These are phyloP conservation scores for Agelastica alni DNA, from an alignment of 2,888 invertebrate species.

Conservation along the genomic window DNA sequence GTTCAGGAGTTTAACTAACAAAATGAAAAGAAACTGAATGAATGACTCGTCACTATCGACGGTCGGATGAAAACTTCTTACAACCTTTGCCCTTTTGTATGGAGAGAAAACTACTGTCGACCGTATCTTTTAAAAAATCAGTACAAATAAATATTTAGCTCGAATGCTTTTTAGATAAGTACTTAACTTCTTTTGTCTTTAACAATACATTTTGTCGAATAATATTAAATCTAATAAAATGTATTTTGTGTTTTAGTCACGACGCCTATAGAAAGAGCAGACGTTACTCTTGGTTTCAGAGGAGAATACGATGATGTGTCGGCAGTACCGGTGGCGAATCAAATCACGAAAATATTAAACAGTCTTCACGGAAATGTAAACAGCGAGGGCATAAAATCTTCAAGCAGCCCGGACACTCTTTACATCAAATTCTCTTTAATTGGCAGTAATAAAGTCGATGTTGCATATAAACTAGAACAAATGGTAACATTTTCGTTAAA, in stretches of 20 bases:
- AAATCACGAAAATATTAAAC: slow-evolving; percentile 57
- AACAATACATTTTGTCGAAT: no score
- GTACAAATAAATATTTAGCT: no score
- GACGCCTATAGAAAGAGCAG: slow-evolving; percentile 75
- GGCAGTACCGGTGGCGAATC: slow-evolving; percentile 58
- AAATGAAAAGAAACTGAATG: no score
- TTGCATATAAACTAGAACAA: slow-evolving; percentile 79
- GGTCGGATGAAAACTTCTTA: no score
- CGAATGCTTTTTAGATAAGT: no score
- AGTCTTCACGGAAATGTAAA: slow-evolving; percentile 55
- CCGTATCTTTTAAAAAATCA: no score
- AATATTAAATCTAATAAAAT: not conserved
- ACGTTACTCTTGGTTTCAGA: slow-evolving; percentile 73
- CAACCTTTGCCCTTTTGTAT: no score
- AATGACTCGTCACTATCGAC: no score
- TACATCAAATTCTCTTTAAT: slow-evolving; percentile 67
- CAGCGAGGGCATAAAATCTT: slow-evolving; percentile 60
- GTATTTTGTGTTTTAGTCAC: slow-evolving; percentile 53
- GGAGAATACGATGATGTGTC: slow-evolving; percentile 62
- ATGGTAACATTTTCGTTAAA: no score
- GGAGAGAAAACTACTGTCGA: no score
- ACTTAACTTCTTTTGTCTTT: no score
- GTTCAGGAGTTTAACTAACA: no score
- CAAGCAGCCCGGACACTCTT: slow-evolving; percentile 60
- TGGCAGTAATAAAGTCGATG: slow-evolving; percentile 76